phyloP scores from a whole-genome alignment of 2,797 vertebrate species.

The Myoxocephalus aenaeus region DNA sequence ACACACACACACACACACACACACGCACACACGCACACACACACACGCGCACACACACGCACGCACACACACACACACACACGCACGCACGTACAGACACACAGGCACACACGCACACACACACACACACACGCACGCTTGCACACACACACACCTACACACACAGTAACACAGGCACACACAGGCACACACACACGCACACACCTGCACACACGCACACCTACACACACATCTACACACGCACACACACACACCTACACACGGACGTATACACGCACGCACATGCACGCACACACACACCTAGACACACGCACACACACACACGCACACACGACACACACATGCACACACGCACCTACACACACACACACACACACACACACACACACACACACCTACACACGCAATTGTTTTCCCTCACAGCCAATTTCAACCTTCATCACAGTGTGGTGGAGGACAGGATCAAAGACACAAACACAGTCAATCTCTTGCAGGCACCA shows the following conservation, averaged over 20 bases:
- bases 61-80: too few species aligned
- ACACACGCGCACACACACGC: constrained; percentile 2
- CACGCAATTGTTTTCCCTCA: not conserved
- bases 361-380: not conserved
- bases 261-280: too few species aligned
- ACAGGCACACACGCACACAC: not conserved
- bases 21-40: not conserved
- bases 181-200: too few species aligned
- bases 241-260: too few species aligned
- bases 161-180: too few species aligned
- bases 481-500: not conserved
- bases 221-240: too few species aligned
- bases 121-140: not conserved
- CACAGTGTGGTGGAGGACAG: constrained; percentile 24
- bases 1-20: not conserved
- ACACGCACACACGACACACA: too few species aligned
- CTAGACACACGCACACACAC: too few species aligned
- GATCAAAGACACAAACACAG: constrained; percentile 38
- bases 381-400: not conserved
- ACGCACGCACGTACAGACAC: too few species aligned
- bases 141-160: too few species aligned
- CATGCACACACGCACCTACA: not conserved
- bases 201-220: too few species aligned
- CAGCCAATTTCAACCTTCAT: constrained; percentile 36
- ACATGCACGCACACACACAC: too few species aligned